Evolutionary conservation across 2,797 vertebrate species (phyloP).

Genomic region (Tarsius wallacei): DNA sequence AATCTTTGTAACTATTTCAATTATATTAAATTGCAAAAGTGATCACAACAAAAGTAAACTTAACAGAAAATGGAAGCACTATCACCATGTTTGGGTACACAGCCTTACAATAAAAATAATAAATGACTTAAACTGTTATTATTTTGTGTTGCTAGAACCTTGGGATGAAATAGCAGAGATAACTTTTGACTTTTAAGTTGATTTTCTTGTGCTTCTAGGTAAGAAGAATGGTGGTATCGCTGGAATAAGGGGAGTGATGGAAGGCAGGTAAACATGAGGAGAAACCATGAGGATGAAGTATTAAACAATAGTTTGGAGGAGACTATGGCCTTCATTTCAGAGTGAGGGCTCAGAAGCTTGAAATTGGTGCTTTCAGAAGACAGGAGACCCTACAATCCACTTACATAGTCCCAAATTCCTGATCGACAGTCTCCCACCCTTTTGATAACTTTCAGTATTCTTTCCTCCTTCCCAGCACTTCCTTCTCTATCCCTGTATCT

Average conservation of each 20-base stretch:
- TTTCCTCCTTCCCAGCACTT: background rate
- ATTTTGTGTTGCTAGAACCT: background rate
- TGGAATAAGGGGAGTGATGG: background rate
- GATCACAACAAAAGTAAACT: background rate
- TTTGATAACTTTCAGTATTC: background rate
- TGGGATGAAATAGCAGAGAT: background rate
- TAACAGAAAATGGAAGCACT: slow-evolving; percentile 28
- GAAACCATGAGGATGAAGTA: background rate
- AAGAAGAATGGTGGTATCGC: background rate
- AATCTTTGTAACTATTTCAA: slow-evolving; percentile 22
- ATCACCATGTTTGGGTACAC: background rate
- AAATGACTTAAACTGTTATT: background rate
- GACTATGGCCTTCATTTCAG: background rate
- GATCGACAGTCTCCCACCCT: background rate
- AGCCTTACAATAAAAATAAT: background rate
- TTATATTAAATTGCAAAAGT: slow-evolving; percentile 48
- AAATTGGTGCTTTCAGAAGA: background rate
- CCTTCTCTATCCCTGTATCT: background rate
- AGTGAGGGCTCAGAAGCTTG: background rate
- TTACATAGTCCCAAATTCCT: background rate
- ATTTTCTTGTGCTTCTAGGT: background rate
- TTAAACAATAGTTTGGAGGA: background rate
- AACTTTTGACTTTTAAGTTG: background rate
- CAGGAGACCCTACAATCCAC: background rate
- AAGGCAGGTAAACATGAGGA: background rate